Percentiles rank a stretch among this genome's conserved stretches.
Evolutionary conservation across 53 echinoderm and acorn worm genomes (phyloP).

Genomic region (Zoroaster sp.): DNA sequence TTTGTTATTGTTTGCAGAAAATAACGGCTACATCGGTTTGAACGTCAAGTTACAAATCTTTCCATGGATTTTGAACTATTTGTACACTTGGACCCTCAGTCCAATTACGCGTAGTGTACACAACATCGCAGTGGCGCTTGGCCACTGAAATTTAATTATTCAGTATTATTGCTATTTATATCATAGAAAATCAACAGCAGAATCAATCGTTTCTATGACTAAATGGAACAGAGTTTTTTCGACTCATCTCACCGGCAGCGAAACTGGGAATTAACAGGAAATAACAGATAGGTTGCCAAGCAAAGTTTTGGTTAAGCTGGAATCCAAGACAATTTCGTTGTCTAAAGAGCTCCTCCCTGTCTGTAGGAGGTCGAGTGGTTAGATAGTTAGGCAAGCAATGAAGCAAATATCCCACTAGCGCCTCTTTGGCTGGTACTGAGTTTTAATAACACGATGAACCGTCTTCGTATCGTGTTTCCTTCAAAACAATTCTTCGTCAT

Average conservation of each 20-base stretch:
- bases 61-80: not conserved
- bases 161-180: not conserved
- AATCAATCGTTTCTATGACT: not conserved
- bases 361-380: not conserved
- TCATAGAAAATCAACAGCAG: not conserved
- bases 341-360: not conserved
- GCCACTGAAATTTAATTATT: not conserved
- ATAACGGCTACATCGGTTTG: too few species aligned
- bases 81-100: not conserved
- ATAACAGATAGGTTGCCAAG: not conserved
- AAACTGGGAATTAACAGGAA: not conserved
- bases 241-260: too few species aligned
- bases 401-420: not conserved
- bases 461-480: too few species aligned
- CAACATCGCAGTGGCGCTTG: not conserved
- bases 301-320: not conserved
- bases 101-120: constrained; percentile 7
- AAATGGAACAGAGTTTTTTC: not conserved
- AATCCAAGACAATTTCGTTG: not conserved
- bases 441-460: not conserved
- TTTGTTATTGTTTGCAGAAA: constrained; percentile 11
- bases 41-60: not conserved
- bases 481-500: too few species aligned
- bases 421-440: not conserved
- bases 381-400: not conserved